Evolutionary conservation across 2,797 vertebrate genomes (phyloP), one percentile per base, ranked within the genome.

Genomic region (Cyclura pinguis): DNA sequence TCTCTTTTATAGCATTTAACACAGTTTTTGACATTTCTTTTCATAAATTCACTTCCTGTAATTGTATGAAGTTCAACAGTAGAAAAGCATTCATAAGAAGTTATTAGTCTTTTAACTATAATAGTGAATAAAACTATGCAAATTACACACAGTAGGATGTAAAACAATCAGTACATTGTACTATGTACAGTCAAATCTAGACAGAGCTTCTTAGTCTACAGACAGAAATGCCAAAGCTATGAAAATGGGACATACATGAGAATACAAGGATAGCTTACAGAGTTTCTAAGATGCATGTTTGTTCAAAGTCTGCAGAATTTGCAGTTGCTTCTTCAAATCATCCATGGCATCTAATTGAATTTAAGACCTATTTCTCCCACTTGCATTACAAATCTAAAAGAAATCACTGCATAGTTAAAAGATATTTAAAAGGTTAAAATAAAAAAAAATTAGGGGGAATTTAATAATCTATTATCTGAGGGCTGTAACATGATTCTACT

Each of bases 101-200:
- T 87, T 85, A 84, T 69, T 92, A 90, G 93, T 92, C 92, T 57
- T 80, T 91, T 91, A 86, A 86, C 3, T 91, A 69, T 92, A 92
- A 91, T 84, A 87, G 91, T 62, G 59, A 93, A 88, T 42, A 89
- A 77, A 92, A 77, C n/a, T 93, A 95, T 94, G 93, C 92, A 94
- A 94, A 95, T 93, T 13, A 89, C 24, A 93, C 80, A 6, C 89
- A 93, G 80, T 87, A 88, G 88, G 73, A 93, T 83, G 72, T 0
- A 5, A 95, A 88, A 94, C 93, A 95, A 94, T 88, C 85, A 83
- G 78, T 90, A 81, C 89, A 89, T 89, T 96, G 90, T 95, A 50
- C 4, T 89, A 35, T 55, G 82, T 74, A 42, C 55, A 73, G 72
- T 80, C 42, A 88, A 82, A 47, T 64, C 57, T 64, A 90, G 67